Base-by-base conservation (phyloP, 2,888 invertebrate genomes). In the Abrostola tripartita region DNA sequence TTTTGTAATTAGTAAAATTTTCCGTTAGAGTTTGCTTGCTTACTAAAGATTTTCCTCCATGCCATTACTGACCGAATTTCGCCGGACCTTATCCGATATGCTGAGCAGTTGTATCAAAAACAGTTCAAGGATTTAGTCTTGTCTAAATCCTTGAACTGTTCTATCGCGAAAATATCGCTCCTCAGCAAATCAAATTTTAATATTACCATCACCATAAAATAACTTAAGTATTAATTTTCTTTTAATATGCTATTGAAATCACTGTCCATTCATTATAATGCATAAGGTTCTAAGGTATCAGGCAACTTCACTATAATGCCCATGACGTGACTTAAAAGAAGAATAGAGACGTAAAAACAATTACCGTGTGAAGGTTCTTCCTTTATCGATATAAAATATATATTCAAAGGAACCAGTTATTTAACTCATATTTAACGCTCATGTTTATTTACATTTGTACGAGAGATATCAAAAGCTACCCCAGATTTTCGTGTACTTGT, bases 401-500 rank as follows among this genome's bases (percentile, higher is more conserved):
- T 47, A 24, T 24, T 24, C 44, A n/a, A 44, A 51, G 37, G 36
- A 61, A 76, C 54, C 53, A 58, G 65, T 65, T 52, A 53, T 37
- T 24, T 6, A 53, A 51, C 54, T 54, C 44, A 42, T 57, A 53
- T 65, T 55, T 56, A 52, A 12, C 49, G 36, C 49, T 60, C 50
- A 35, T 72, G 66, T 72, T 79, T 74, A 77, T 77, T 74, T 68
- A 72, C 57, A 64, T 68, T 51, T 5, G 24, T 40, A 51, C 42
- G 61, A 68, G 65, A 24, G 58, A 76, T 74, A 73, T 79, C 71
- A 76, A 77, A 72, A 68, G 14, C 82, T 63, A 75, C 79, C 85
- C 85, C 71, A 71, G 71, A 67, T 81, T 79, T 68, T 24, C 24
- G 75, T 78, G 76, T 79, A 84, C 82, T 81, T 86, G 81, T 60